Evolutionary conservation across 2,113 vertebrate genomes (phyloP).

Genomic region (Callithrix jacchus): DNA sequence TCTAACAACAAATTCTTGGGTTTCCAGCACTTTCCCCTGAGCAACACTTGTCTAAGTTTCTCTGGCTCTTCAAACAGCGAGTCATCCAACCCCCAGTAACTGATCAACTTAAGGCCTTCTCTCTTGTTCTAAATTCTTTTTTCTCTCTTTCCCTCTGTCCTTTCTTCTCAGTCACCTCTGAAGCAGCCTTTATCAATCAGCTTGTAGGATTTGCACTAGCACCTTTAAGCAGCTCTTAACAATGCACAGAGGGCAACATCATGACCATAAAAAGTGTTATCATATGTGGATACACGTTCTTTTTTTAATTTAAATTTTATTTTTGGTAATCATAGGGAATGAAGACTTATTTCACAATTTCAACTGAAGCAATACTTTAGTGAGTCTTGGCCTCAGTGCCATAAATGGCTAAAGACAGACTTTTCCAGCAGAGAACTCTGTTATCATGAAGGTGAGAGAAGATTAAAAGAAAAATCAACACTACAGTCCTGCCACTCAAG

Average conservation of each 20-base stretch:
- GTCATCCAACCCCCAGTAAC: neutral
- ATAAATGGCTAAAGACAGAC: constrained; percentile 44
- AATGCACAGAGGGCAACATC: neutral
- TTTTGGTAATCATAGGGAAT: neutral
- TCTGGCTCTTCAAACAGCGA: neutral
- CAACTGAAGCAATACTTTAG: constrained; percentile 14
- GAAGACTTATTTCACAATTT: constrained; percentile 53
- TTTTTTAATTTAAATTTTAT: neutral
- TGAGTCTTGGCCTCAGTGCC: constrained; percentile 25
- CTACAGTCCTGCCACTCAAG: constrained; percentile 60
- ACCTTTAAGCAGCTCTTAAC: constrained; percentile 17
- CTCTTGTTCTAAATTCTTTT: neutral
- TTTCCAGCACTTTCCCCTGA: neutral
- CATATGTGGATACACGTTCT: neutral
- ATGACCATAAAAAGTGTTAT: constrained; percentile 8
- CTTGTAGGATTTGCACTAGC: neutral
- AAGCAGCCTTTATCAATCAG: neutral
- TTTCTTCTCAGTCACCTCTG: constrained; percentile 21
- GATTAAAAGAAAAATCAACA: constrained; percentile 72
- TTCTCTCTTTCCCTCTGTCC: neutral
- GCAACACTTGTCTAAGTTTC: neutral
- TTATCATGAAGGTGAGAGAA: constrained; percentile 63
- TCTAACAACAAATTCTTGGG: neutral
- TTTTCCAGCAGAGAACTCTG: constrained; percentile 46
- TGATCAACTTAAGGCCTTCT: neutral